Evolutionary conservation across 2,888 invertebrate genomes (phyloP), one percentile per base, ranked within the genome.

Genomic region (Acronicta leporina): DNA sequence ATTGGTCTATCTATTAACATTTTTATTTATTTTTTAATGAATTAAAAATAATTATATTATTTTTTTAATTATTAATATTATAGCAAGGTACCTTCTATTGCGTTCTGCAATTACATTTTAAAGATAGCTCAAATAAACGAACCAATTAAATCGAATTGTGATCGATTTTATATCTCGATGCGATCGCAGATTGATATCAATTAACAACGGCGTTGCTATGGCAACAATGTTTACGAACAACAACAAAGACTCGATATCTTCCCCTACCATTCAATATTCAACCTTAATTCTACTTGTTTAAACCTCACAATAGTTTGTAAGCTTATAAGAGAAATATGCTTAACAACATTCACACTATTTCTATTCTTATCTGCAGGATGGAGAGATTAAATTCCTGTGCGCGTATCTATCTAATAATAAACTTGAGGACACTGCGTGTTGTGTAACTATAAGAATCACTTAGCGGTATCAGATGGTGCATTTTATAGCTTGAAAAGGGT

Each of bases 131-230:
- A 6, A 40, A 11, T 42, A 42, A 69, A 54, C 54, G 16, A 66
- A 27, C 15, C 49, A 63, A 58, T 66, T 55, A 62, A 66, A 72
- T 69, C 41, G 41, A 63, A 60, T 63, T 62, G 41, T 42, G 43
- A 62, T 71, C 71, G 57, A 64, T 54, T 56, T 63, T 50, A 64
- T 59, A 69, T 67, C 63, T 59, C 52, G 52, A 53, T 61, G 56
- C 54, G 38, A 69, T 72, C 71, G 45, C 40, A 60, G 67, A 76
- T 76, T 72, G 52, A 68, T 74, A 75, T 74, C 75, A 75, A 73
- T 74, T 76, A 72, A 68, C 62, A 64, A 52, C 42, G 15, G 27
- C 56, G 75, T 74, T 73, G 52, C 65, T 67, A 73, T 77, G 55
- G 64, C 58, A 64, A 77, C 77, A 15, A n/a, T 55, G 63, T 70